These are phyloP conservation scores for Lepas anatifera DNA, from an alignment of 2,888 invertebrate genomes.

Conservation along the genomic window DNA sequence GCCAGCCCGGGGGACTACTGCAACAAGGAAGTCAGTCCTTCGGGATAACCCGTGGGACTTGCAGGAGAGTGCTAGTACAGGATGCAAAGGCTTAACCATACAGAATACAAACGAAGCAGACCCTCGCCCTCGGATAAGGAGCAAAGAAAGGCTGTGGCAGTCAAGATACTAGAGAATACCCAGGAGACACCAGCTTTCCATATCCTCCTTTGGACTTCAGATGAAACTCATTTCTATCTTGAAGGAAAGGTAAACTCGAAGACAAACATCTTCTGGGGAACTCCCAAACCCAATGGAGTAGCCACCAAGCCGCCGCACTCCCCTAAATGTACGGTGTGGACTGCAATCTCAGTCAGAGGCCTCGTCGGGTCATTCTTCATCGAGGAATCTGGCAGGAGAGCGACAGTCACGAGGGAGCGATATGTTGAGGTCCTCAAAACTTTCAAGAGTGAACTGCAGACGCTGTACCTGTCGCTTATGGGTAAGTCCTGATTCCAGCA, in stretches of 20 bases:
- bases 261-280: neutral
- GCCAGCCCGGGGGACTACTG: too few species aligned
- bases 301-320: neutral
- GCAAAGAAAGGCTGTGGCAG: neutral
- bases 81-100: neutral
- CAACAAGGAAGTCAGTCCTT: neutral
- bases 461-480: neutral
- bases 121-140: neutral
- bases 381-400: neutral
- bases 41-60: too few species aligned
- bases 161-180: neutral
- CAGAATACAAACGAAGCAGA: neutral
- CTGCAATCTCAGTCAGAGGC: neutral
- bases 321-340: neutral
- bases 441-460: too few species aligned
- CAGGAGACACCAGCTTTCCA: neutral
- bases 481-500: too few species aligned
- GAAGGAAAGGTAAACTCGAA: neutral
- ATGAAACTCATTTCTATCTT: neutral
- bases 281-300: neutral
- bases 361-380: neutral
- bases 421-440: too few species aligned
- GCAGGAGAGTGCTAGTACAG: too few species aligned
- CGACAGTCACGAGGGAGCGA: neutral
- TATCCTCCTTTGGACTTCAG: too few species aligned